Base-by-base conservation (phyloP, 2,888 invertebrate species). In the Thelaira solivaga region DNA sequence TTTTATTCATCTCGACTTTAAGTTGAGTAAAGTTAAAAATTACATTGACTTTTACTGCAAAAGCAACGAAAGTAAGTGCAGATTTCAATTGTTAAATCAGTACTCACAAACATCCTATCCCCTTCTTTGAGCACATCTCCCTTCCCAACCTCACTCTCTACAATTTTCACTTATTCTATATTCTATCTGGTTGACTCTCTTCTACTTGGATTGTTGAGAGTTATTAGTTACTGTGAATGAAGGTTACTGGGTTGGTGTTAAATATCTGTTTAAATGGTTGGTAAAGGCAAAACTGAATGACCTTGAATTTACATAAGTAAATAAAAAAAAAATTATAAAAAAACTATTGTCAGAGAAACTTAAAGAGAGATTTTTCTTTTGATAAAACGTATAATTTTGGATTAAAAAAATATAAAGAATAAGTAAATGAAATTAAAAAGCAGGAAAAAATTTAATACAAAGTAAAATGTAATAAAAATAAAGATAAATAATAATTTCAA, bases 291-390 rank as follows among this genome's bases (percentile, higher is more conserved):
- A 16, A 29, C 2, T 13, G 11, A 45, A 18, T 10, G 24, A 24
- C 55, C 67, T 67, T 67, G 55, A 67, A 45, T 55, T 34, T 22
- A n/a, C n/a, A n/a, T n/a, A 43, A 53, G 11, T n/a, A 18, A 34
- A 11, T 1, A 34, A 11, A 13, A 26, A 26, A 26, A 24, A 0
- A 36, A 22, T 20, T 4, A 13, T 5, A 26, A 26, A 24, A 0
- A 36, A 22, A 13, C 2, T 26, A 22, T 31, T 20, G n/a, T 2
- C 31, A 43, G 53, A 45, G 24, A 55, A 5, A 34, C 45, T 45
- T 29, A 51, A 8, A 45, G 11, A 16, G 4, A 39, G 2, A 43
- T 20, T 4, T 2, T 41, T 41, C 10, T 41, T 41, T 6, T n/a
- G n/a, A n/a, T n/a, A n/a, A n/a, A n/a, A n/a, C n/a, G n/a, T n/a